Base-by-base conservation (phyloP, 2,113 vertebrate genomes). In the Rhodinocichla rosea region DNA sequence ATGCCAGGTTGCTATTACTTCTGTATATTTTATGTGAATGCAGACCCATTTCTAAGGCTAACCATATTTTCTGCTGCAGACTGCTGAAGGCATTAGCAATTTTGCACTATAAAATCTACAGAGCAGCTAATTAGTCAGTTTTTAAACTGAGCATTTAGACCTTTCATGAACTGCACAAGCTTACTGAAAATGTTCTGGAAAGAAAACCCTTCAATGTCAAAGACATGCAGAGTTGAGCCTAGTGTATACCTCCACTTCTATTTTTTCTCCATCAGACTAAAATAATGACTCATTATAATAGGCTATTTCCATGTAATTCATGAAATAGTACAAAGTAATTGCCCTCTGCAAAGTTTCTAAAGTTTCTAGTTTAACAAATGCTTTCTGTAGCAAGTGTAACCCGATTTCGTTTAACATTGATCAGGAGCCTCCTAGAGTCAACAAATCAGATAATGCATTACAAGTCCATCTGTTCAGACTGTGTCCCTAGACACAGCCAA, bases 361-460 rank as follows among this genome's bases (percentile, higher is more conserved):
- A 59, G 52, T 81, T 83, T 49, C 27, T 77, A 40, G 13, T 85
- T 86, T 75, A 68, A 85, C 19, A 86, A 83, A 80, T 68, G 28
- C 3, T 93, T 94, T 90, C 49, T 55, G 17, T 47, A 63, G 45
- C 23, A 80, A 74, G 39, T 62, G 65, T 83, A 94, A 88, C 71
- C 37, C 70, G 56, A 45, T 93, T 92, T 50, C 11, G 13, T 3
- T 57, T 35, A 63, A 57, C 16, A 45, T 15, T 78, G 56, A 90
- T 91, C 64, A 71, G 76, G 27, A 92, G 44, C 13, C 33, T 92
- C 39, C 77, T 68, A 53, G 4, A 89, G 11, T 75, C 62, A 94
- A 68, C 15, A 56, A 92, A 91, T 93, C 71, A 93, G 76, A 55
- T 81, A 79, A 82, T 55, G 30, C 82, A 85, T 88, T 85, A 88